Conservation (phyloP, 2,797 vertebrate species). For the Sebastes baramenuke region DNA sequence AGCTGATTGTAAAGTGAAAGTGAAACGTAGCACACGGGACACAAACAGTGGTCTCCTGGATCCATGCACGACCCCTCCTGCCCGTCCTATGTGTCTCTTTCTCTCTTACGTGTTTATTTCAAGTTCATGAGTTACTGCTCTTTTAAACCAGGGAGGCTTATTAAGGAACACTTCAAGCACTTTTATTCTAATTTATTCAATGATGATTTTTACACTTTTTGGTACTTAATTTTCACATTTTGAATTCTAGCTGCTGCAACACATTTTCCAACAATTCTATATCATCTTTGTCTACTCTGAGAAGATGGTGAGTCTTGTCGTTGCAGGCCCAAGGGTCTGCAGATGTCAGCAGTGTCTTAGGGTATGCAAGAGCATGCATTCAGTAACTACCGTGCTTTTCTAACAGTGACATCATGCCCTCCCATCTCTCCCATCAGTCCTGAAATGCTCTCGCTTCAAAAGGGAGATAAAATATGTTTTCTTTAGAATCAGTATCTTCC, state of each 20-base stretch:
- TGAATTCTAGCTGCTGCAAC: not conserved
- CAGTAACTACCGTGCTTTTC: not conserved
- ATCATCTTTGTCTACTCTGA: not conserved
- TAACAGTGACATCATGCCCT: not conserved
- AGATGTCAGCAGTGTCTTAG: not conserved
- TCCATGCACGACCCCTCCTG: no score
- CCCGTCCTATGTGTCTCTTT: not conserved
- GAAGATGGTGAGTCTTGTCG: not conserved
- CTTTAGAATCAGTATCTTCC: conserved; percentile 19
- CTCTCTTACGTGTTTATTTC: not conserved
- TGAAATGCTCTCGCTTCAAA: conserved; percentile 29
- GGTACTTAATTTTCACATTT: not conserved
- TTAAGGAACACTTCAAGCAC: not conserved
- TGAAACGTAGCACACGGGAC: not conserved
- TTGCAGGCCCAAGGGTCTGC: not conserved
- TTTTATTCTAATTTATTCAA: not conserved
- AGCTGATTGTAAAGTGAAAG: not conserved
- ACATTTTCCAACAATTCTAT: not conserved
- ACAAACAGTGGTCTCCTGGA: no score
- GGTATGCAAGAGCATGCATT: not conserved
- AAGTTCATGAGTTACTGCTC: not conserved
- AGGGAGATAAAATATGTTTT: conserved; percentile 32
- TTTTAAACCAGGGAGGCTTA: not conserved
- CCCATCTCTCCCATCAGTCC: conserved; percentile 5
- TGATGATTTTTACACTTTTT: not conserved